Base-by-base conservation (phyloP, 1,140 invertebrate genomes). In the Drosophila azteca region DNA sequence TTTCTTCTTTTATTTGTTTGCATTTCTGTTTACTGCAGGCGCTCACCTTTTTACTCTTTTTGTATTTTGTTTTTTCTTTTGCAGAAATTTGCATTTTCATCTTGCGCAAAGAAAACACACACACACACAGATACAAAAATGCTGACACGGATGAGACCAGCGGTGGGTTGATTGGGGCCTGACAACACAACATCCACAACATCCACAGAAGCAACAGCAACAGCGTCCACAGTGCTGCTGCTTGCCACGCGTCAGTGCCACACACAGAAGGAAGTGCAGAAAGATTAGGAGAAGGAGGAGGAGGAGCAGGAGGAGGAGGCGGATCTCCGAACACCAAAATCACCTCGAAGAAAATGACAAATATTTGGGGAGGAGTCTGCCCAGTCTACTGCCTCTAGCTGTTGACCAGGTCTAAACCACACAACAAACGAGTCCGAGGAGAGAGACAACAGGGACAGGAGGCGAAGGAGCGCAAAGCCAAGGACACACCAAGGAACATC, bases 31-130 rank as follows among this genome's bases (percentile, higher is more conserved):
- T 58, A 75, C 50, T 82, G 60, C 61, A 78, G 55, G 53, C 49
- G 53, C 50, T 78, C 64, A 64, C 45, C 53, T 79, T 60, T 64
- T 72, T 55, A 24, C 41, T 71, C 22, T 78, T 61, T 50, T 65
- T 20, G 57, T 49, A 1, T 20, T 20, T 20, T 20, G 17, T 20
- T 20, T 20, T 20, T 72, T 49, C 46, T 61, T 69, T 77, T 88
- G 67, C 83, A 89, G 84, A 83, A 79, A 89, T 83, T 88, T 83
- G 83, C 83, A 88, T 88, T 83, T 89, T 71, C 79, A 87, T 88
- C 82, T 81, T 81, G 68, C 64, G 67, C 60, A 83, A 82, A 77
- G 71, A 57, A 24, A 50, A 63, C 43, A 17, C 35, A 66, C 20
- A 45, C 24, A 58, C 6, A 64, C 41, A 79, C 52, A 57, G 17